A percentile compares a stretch with the other conserved stretches of the same genome.
These are phyloP conservation scores for Byasa hedistus DNA, from an alignment of 2,888 invertebrate genomes.

Conservation along the genomic window DNA sequence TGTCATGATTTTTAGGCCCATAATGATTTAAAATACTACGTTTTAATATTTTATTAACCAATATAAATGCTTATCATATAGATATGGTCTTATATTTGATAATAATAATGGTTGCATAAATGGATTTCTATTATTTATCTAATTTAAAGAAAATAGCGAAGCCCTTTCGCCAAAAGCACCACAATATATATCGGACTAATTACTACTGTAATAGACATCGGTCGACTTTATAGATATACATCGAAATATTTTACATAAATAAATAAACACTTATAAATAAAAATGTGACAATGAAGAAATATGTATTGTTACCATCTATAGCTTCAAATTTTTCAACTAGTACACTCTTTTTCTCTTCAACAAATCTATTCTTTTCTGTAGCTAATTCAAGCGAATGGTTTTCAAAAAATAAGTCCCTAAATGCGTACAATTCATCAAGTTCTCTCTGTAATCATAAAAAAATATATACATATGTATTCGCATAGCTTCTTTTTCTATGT, in stretches of 20 bases:
- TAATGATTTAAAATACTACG: no score
- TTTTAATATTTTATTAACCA: no score
- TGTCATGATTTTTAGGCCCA: no score
- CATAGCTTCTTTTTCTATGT: not conserved
- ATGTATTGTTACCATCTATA: constrained; percentile 76
- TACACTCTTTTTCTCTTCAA: constrained; percentile 82
- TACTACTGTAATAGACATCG: no score
- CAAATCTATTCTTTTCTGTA: constrained; percentile 81
- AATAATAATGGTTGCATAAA: no score
- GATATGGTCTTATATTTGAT: no score
- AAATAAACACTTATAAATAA: not conserved
- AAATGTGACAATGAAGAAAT: not conserved
- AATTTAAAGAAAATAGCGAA: no score
- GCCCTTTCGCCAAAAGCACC: no score
- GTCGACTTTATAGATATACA: no score
- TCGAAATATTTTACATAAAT: not conserved
- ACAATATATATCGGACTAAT: no score
- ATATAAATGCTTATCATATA: no score
- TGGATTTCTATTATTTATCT: no score
- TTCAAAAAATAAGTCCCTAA: constrained; percentile 89
- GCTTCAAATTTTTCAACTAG: constrained; percentile 82
- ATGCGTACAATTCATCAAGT: constrained; percentile 83
- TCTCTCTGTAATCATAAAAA: constrained; percentile 73
- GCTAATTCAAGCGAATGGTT: constrained; percentile 85
- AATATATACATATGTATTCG: not conserved